Base-by-base conservation (phyloP, 2,797 vertebrate genomes). In the Rhinatrema bivittatum region DNA sequence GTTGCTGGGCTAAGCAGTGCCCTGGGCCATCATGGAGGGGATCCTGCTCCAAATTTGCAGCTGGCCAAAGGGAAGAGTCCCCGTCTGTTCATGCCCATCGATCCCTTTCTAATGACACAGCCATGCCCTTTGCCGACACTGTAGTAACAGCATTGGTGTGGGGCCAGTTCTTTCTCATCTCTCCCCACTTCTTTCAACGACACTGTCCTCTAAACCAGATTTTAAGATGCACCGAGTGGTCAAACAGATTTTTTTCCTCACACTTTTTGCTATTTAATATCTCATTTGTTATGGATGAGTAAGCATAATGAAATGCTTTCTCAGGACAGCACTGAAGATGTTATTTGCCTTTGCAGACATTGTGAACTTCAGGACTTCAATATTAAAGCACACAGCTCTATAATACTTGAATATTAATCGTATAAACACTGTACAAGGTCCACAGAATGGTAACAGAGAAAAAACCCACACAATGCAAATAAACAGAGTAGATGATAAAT, bases 231-330 rank as follows among this genome's bases (percentile, higher is more conserved):
- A 56, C 33, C 43, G n/a, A 47, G 29, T 60, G 23, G 65, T 76
- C 65, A 67, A 73, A 75, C 36, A 65, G 60, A 60, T 65, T 5
- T 67, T 43, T 59, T 62, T 75, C 72, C 50, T 74, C 60, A 64
- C 52, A 53, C 42, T 64, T 65, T 68, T 63, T 77, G 53, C 65
- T 74, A 58, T 71, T 76, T 66, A 48, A 56, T 63, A 67, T 81
- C 55, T 64, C 48, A 52, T 76, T 77, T 78, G 50, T 78, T 66
- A 63, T 59, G 54, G 36, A 56, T 70, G 43, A 72, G 41, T 61
- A 20, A 56, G 53, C 54, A 56, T 60, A 40, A 58, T 31, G 16
- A 55, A 68, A 48, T 48, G 23, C 46, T 72, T 72, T 62, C 56
- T 63, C 50, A 64, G 39, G 53, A 46, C 25, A 56, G 28, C 5